Evolutionary conservation across 2,888 invertebrate species (phyloP), one percentile per base, ranked within the genome.

Genomic region (Alsophila aescularia): DNA sequence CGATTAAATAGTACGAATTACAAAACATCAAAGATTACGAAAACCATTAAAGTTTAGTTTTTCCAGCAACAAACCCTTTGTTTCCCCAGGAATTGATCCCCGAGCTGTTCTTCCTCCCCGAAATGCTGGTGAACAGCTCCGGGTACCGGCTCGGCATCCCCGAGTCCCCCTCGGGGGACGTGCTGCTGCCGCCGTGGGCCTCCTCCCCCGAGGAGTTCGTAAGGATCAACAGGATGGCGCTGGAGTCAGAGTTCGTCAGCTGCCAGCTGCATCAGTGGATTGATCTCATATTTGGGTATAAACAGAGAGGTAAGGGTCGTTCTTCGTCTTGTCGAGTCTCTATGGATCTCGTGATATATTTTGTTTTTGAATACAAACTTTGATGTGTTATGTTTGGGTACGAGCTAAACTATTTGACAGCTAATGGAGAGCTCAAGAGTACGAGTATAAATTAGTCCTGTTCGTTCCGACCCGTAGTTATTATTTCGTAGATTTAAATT

Each of bases 241-340:
- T 99, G 49, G 99, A 99, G 86, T 99, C 99, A 0, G 99, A 99
- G 90, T 98, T 99, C 81, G 99, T 99, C 13, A 99, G 99, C 58
- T 99, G 99, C 82, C 99, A 99, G 90, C 93, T 99, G 66, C 99
- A 99, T 81, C 99, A 99, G 85, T 99, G 99, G 99, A 99, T 99
- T 72, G 99, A 99, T 87, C 93, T 99, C 65, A 98, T 99, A 76
- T 99, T 99, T 83, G 99, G 99, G 64, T 99, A 99, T 89, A 99
- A 99, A 85, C 99, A 99, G 82, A 94, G 98, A 93, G 99, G 96
- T 94, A 84, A 77, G 65, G 12, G 15, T 2, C 8, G 36, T 9
- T 18, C n/a, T n/a, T n/a, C n/a, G n/a, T n/a, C n/a, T n/a, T n/a
- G n/a, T n/a, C n/a, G n/a, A n/a, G n/a, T n/a, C n/a, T n/a, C n/a